phyloP scores from a whole-genome alignment of 35 echinoderm and acorn worm species.

The Lytechinus variegatus region DNA sequence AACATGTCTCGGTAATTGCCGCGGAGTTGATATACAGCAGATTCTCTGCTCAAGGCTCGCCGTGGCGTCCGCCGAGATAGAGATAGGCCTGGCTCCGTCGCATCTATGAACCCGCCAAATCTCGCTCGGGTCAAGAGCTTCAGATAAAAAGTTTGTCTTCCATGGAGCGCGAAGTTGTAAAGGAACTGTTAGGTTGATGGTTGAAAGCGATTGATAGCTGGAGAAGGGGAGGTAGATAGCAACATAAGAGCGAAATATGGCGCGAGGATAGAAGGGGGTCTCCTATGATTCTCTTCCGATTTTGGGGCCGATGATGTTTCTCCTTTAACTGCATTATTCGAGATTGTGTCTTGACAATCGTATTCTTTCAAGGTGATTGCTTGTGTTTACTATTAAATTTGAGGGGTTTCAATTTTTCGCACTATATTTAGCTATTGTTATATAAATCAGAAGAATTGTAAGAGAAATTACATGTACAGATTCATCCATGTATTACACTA shows the following conservation, averaged over 20 bases:
- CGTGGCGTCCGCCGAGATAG: background rate
- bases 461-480: no score
- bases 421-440: no score
- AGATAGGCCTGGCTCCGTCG: background rate
- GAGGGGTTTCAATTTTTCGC: no score
- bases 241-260: background rate
- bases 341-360: no score
- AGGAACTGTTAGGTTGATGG: background rate
- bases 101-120: background rate
- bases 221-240: background rate
- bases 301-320: no score
- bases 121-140: background rate
- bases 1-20: slow-evolving; percentile 28
- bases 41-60: background rate
- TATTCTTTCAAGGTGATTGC: no score
- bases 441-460: no score
- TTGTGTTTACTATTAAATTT: no score
- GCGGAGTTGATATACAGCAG: slow-evolving; percentile 37
- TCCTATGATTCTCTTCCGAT: no score
- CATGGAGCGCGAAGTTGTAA: background rate
- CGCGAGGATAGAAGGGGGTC: background rate
- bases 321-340: no score
- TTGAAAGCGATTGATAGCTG: background rate
- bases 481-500: no score
- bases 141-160: background rate